These are phyloP conservation scores for Stenoptilia bipunctidactyla DNA, from an alignment of 2,888 invertebrate species.

Conservation along the genomic window DNA sequence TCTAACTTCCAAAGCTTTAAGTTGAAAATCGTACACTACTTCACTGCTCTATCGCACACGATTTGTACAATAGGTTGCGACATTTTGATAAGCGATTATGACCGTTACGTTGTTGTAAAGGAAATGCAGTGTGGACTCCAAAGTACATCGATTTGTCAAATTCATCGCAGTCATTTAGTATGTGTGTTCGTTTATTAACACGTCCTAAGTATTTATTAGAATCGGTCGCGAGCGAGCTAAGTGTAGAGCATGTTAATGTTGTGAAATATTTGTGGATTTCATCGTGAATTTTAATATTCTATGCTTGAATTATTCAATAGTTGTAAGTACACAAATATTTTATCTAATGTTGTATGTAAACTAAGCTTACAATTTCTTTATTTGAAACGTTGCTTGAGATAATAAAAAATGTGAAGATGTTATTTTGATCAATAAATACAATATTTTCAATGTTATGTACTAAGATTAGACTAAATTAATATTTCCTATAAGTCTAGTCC, in stretches of 20 bases:
- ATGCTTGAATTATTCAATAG: too few species aligned
- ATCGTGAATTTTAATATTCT: too few species aligned
- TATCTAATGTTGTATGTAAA: too few species aligned
- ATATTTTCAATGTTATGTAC: too few species aligned
- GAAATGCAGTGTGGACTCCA: conserved; percentile 21
- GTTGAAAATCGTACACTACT: conserved; percentile 39
- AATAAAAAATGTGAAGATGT: too few species aligned
- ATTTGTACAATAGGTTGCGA: conserved; percentile 34
- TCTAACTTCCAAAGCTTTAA: conserved; percentile 50
- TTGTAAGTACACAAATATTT: too few species aligned
- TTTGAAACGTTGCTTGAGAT: too few species aligned
- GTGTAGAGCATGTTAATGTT: conserved; percentile 17
- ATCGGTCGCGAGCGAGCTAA: conserved; percentile 13
- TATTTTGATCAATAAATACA: too few species aligned
- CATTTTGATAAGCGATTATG: conserved; percentile 48
- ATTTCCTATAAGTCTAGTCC: too few species aligned
- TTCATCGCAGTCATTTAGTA: conserved; percentile 32
- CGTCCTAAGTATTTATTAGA: conserved; percentile 16
- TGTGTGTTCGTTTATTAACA: conserved; percentile 18
- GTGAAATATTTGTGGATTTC: conserved; percentile 4
- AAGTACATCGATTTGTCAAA: conserved; percentile 32
- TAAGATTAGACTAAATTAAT: too few species aligned
- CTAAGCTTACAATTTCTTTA: too few species aligned
- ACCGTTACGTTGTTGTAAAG: conserved; percentile 33
- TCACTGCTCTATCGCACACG: conserved; percentile 30